Evolutionary conservation across 2,113 vertebrate species (phyloP).

Genomic region (Bubo scandiacus): DNA sequence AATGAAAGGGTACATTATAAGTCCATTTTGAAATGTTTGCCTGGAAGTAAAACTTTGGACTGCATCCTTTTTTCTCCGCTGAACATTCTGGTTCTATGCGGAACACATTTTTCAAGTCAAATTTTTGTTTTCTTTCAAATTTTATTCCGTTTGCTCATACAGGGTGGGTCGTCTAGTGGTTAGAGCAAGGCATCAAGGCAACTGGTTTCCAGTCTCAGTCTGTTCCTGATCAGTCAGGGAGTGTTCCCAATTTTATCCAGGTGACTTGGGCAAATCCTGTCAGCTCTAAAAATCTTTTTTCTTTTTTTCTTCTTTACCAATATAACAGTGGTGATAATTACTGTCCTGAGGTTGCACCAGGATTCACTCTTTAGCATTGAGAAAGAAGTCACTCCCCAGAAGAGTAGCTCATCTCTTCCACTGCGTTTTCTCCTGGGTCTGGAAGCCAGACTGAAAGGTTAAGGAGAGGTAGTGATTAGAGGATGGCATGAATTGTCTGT

Average conservation of each 20-base stretch:
- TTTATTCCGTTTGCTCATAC: conserved; percentile 62
- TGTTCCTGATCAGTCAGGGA: conserved; percentile 23
- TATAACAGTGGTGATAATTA: not conserved
- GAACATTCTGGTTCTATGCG: conserved; percentile 29
- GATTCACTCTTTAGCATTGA: not conserved
- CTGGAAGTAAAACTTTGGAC: conserved; percentile 72
- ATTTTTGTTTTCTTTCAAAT: conserved; percentile 60
- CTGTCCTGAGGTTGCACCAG: not conserved
- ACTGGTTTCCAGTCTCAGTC: conserved; percentile 41
- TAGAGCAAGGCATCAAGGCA: conserved; percentile 45
- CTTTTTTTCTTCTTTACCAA: not conserved
- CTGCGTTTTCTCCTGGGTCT: not conserved
- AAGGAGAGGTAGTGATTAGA: not conserved
- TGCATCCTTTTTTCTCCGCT: conserved; percentile 36
- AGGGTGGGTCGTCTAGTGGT: conserved; percentile 60
- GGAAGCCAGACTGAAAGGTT: not conserved
- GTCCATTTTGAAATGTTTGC: conserved; percentile 71
- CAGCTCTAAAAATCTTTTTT: not conserved
- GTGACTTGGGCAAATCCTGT: not conserved
- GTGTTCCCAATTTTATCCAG: not conserved
- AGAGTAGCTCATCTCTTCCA: not conserved
- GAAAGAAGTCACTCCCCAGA: not conserved
- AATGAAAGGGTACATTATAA: conserved; percentile 77
- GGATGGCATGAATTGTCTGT: not conserved
- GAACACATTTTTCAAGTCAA: conserved; percentile 62